These are phyloP conservation scores for Manis pentadactyla DNA, from an alignment of 2,797 vertebrate species.

Conservation along the genomic window DNA sequence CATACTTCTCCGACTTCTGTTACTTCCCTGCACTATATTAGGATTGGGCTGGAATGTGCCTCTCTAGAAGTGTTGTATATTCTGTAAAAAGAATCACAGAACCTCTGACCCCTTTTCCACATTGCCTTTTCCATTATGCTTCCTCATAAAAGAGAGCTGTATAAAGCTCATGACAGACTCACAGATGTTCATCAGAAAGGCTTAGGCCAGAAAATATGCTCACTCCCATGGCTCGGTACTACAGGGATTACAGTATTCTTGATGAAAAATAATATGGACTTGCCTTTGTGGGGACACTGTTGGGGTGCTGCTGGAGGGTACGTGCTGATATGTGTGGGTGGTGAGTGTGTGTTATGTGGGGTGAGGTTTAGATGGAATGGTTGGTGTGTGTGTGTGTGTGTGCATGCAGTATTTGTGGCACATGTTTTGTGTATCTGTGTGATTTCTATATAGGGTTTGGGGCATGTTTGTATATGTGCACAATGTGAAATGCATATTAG, in stretches of 20 bases:
- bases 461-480: neutral
- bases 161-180: neutral
- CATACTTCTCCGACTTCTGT: neutral
- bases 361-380: neutral
- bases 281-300: neutral
- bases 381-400: neutral
- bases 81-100: constrained; percentile 30
- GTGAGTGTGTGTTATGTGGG: neutral
- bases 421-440: neutral
- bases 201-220: neutral
- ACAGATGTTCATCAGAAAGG: neutral
- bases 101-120: neutral
- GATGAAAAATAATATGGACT: neutral
- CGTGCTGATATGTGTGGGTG: neutral
- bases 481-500: neutral
- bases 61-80: neutral
- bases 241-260: neutral
- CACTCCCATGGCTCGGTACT: neutral
- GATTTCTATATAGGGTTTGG: neutral
- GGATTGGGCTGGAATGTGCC: neutral
- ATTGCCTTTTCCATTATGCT: constrained; percentile 16
- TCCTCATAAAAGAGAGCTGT: neutral
- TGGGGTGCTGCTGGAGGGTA: neutral
- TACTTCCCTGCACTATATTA: neutral
- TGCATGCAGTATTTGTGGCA: neutral